Percentiles rank a stretch among this genome's conserved stretches.
phyloP scores from a whole-genome alignment of 2,888 invertebrate genomes.

The Aleiodes leptofemur region DNA sequence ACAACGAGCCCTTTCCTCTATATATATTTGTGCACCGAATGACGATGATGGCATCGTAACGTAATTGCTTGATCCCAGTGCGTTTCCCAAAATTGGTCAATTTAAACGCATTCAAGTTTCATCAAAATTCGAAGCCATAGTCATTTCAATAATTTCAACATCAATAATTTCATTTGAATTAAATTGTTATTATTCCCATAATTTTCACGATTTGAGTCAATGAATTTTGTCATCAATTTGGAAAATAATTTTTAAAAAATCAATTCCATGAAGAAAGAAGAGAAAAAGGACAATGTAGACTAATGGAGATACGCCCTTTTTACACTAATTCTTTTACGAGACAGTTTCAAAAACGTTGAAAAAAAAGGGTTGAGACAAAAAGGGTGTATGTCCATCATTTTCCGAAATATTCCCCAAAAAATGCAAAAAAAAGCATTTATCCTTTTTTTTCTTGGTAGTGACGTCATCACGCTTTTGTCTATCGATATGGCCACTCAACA shows the following conservation, averaged over 20 bases:
- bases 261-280: no score
- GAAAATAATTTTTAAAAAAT: no score
- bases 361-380: no score
- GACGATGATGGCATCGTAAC: slow-evolving; percentile 41
- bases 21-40: slow-evolving; percentile 10
- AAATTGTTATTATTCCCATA: slow-evolving; percentile 2
- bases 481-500: slow-evolving; percentile 62
- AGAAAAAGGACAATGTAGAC: no score
- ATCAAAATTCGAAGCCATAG: slow-evolving; percentile 22
- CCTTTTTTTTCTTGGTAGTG: no score
- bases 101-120: slow-evolving; percentile 27
- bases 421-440: no score
- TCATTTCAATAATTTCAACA: slow-evolving; percentile 30
- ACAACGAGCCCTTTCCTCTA: no score
- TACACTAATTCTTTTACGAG: no score
- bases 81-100: slow-evolving; percentile 37
- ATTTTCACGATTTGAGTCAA: no score
- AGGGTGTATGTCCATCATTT: no score
- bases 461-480: slow-evolving; percentile 68
- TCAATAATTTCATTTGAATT: slow-evolving; percentile 8
- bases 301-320: neutral
- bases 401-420: no score
- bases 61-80: slow-evolving; percentile 62
- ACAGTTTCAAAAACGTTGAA: no score
- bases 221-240: neutral